These are phyloP conservation scores for Phainopepla nitens DNA, from an alignment of 2,113 vertebrate genomes.

Conservation along the genomic window DNA sequence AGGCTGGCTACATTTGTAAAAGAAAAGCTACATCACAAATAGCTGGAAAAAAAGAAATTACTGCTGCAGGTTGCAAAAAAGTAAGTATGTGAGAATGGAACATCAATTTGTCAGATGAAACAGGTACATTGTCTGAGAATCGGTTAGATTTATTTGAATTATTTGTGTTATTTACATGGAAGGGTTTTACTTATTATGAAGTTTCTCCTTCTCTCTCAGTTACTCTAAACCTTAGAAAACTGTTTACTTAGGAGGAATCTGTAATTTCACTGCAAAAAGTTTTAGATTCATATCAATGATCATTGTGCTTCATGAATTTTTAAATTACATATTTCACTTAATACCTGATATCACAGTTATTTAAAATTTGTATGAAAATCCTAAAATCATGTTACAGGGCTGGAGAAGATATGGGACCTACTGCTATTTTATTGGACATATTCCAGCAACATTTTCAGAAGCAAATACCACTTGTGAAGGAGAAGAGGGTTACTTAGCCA, in stretches of 20 bases:
- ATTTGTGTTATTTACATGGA: background rate
- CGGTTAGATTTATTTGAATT: background rate
- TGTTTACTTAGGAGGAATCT: background rate
- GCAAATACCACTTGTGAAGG: conserved; percentile 76
- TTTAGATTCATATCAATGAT: background rate
- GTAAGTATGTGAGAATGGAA: background rate
- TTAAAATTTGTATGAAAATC: background rate
- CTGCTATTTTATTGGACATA: conserved; percentile 82
- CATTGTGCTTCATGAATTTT: background rate
- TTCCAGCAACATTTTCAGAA: conserved; percentile 78
- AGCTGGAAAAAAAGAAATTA: background rate
- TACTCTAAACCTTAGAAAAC: background rate
- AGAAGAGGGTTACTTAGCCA: conserved; percentile 69
- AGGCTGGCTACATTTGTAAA: conserved; percentile 46
- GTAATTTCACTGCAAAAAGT: background rate
- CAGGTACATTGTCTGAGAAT: background rate
- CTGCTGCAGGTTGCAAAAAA: background rate
- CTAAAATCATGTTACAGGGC: conserved; percentile 68
- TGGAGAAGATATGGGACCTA: conserved; percentile 77
- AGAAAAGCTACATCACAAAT: background rate
- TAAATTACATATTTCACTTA: background rate
- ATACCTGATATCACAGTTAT: background rate
- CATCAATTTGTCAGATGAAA: accelerated
- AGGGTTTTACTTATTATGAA: background rate
- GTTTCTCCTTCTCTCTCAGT: background rate